Evolutionary conservation across 2,888 invertebrate species (phyloP).

Genomic region (Protonemura montana): DNA sequence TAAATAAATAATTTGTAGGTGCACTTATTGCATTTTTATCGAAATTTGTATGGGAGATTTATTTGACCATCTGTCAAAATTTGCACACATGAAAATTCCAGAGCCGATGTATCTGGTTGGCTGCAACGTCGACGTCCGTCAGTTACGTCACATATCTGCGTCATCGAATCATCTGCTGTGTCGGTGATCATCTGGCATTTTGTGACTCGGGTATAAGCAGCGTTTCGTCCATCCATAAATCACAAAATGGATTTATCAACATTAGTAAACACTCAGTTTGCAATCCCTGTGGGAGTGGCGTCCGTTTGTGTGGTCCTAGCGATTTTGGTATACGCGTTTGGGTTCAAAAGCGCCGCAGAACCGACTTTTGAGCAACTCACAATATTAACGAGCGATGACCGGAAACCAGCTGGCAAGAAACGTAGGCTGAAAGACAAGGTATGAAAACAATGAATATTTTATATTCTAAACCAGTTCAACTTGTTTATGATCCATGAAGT

Average conservation of each 20-base stretch:
- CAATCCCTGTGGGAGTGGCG: constrained; percentile 68
- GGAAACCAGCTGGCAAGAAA: constrained; percentile 73
- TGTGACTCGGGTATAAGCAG: not conserved
- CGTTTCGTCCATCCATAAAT: not conserved
- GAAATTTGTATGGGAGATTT: not conserved
- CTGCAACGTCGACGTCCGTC: constrained; percentile 23
- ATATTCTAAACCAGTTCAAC: constrained; percentile 19
- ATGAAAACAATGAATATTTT: constrained; percentile 37
- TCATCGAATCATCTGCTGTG: constrained; percentile 25
- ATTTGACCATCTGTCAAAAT: not conserved
- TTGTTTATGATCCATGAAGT: not conserved
- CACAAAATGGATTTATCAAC: constrained; percentile 54
- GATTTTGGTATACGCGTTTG: constrained; percentile 72
- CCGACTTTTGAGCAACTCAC: constrained; percentile 80
- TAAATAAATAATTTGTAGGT: not conserved
- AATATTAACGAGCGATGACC: constrained; percentile 67
- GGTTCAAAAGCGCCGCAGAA: constrained; percentile 80
- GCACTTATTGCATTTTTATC: too few relatives aligned
- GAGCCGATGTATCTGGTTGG: constrained; percentile 13
- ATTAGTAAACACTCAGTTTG: constrained; percentile 61
- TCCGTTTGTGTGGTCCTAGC: constrained; percentile 72
- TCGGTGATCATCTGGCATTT: constrained; percentile 19
- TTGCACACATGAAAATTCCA: not conserved
- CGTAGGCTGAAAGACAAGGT: constrained; percentile 58
- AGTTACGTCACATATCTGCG: constrained; percentile 36